phyloP scores from a whole-genome alignment of 2,113 vertebrate species.

The Anthoscopus minutus region DNA sequence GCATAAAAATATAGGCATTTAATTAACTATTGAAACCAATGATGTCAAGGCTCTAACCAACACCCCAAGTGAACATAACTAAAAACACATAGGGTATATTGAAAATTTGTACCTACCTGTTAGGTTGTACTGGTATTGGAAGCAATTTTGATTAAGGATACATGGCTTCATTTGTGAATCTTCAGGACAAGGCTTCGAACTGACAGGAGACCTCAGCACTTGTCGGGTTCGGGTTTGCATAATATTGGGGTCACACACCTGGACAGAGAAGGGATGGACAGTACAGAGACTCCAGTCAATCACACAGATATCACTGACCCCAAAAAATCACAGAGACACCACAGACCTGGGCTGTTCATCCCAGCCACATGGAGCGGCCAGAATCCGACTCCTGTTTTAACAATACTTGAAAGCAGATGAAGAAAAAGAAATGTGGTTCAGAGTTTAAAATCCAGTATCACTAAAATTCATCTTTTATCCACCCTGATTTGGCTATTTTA shows the following conservation, averaged over 20 bases:
- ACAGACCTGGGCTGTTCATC: too few relatives aligned
- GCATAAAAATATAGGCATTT: neutral
- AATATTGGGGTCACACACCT: constrained; percentile 80
- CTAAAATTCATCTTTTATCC: neutral
- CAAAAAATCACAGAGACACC: neutral
- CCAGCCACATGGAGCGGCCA: neutral
- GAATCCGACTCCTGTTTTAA: neutral
- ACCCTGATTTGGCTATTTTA: neutral
- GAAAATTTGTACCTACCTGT: constrained; percentile 75
- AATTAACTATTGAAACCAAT: neutral
- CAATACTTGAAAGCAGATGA: neutral
- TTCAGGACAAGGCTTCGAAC: constrained; percentile 78
- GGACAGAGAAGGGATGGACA: neutral
- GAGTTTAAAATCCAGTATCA: neutral
- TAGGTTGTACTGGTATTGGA: constrained; percentile 84
- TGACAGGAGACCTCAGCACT: constrained; percentile 75
- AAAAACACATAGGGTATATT: neutral
- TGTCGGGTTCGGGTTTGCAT: constrained; percentile 81
- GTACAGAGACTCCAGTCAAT: neutral
- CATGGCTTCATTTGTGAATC: constrained; percentile 81
- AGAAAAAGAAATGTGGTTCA: neutral
- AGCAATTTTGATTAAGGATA: constrained; percentile 88
- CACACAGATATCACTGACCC: neutral
- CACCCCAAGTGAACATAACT: neutral
- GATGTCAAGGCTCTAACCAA: neutral